A percentile compares a stretch with the other conserved stretches of the same genome.
Conservation (phyloP, 2,113 vertebrate species). For the Daboia siamensis region DNA sequence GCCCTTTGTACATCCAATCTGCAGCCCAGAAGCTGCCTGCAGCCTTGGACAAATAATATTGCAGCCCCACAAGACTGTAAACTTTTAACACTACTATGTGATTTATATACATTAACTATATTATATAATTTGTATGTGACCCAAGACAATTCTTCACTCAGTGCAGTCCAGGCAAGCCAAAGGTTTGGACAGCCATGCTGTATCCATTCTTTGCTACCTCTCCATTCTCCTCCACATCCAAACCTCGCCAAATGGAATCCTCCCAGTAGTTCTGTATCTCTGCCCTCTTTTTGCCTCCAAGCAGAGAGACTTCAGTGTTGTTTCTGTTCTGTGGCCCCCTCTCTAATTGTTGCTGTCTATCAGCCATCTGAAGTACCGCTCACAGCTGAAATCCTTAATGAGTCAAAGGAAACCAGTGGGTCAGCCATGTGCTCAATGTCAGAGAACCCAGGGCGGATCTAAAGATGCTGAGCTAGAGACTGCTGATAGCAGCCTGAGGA, state of each 20-base stretch:
- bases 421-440: conserved; percentile 34
- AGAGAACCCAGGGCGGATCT: conserved; percentile 31
- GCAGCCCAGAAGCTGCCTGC: neutral
- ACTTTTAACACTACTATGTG: neutral
- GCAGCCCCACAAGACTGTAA: neutral
- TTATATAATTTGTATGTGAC: neutral
- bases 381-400: conserved; percentile 46
- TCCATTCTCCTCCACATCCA: neutral
- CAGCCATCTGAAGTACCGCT: conserved; percentile 30
- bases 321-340: neutral
- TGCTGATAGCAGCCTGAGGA: conserved; percentile 40
- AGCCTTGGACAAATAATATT: neutral
- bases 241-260: neutral
- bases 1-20: too few species aligned
- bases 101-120: neutral
- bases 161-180: neutral
- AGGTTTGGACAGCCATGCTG: neutral
- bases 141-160: neutral
- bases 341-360: conserved; percentile 41
- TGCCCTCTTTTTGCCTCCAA: conserved; percentile 21
- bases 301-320: conserved; percentile 32
- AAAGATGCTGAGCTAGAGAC: conserved; percentile 30
- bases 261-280: neutral
- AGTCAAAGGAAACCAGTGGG: conserved; percentile 50
- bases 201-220: neutral